Conservation (phyloP, 2,888 invertebrate genomes). For the Luperina testacea region DNA sequence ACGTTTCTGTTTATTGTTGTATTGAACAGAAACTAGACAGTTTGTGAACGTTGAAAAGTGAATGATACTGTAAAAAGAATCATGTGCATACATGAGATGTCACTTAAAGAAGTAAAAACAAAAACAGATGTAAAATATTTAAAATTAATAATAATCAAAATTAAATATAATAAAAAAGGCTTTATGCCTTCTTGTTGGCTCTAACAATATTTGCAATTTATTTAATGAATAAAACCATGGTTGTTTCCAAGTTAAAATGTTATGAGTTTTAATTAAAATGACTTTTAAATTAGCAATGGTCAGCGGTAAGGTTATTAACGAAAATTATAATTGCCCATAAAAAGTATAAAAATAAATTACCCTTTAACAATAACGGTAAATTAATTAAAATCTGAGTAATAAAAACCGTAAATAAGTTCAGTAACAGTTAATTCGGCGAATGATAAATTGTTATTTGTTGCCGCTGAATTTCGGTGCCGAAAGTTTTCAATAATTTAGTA, state of each 20-base stretch:
- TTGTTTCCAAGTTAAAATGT: neutral
- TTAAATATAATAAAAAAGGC: neutral
- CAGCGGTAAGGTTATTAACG: neutral
- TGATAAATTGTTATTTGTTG: slow-evolving; percentile 60
- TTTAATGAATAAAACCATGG: neutral
- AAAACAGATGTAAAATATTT: neutral
- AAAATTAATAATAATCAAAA: neutral
- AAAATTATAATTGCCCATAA: slow-evolving; percentile 22
- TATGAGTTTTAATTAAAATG: neutral
- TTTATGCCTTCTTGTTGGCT: too few species aligned
- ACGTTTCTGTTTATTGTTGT: slow-evolving; percentile 43
- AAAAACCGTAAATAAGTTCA: slow-evolving; percentile 51
- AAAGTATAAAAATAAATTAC: slow-evolving; percentile 41
- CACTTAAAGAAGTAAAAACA: too few species aligned
- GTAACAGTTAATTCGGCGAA: slow-evolving; percentile 54
- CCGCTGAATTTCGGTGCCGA: slow-evolving; percentile 45
- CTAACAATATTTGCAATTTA: neutral
- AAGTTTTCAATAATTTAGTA: slow-evolving; percentile 59
- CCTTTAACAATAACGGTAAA: slow-evolving; percentile 43
- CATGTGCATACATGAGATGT: neutral
- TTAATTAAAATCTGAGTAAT: slow-evolving; percentile 51
- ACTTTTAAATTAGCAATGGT: slow-evolving; percentile 7
- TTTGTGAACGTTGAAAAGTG: neutral
- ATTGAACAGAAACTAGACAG: slow-evolving; percentile 11
- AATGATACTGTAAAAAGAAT: neutral